A percentile compares a stretch with the other conserved stretches of the same genome.
Conservation (phyloP, 1,140 invertebrate species). For the Phymastichus coffea region DNA sequence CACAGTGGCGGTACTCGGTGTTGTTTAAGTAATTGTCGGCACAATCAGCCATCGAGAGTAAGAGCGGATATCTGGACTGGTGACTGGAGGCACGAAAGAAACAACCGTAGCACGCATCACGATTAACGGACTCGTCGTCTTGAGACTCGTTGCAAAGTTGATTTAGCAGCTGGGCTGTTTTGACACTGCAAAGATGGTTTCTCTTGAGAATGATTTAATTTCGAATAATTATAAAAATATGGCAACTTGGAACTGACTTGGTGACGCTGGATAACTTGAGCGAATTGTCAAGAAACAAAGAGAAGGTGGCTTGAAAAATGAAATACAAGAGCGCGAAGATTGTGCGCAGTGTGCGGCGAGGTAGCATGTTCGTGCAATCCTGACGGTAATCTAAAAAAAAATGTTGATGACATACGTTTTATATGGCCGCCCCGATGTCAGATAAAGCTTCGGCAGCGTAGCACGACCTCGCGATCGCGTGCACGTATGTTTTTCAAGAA, state of each 20-base stretch:
- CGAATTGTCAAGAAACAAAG: slow-evolving; percentile 18
- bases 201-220: background rate
- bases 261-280: slow-evolving; percentile 36
- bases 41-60: slow-evolving; percentile 40
- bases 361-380: too few relatives aligned
- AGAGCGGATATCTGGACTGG: slow-evolving; percentile 38
- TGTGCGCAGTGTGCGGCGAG: background rate
- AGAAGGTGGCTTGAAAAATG: background rate
- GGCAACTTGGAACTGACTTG: too few relatives aligned
- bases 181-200: slow-evolving; percentile 40
- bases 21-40: slow-evolving; percentile 41
- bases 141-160: slow-evolving; percentile 46
- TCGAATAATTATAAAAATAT: too few relatives aligned
- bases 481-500: too few relatives aligned
- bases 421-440: too few relatives aligned
- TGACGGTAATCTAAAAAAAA: too few relatives aligned
- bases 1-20: slow-evolving; percentile 42
- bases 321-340: slow-evolving; percentile 28
- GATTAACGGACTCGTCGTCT: slow-evolving; percentile 25
- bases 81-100: slow-evolving; percentile 41
- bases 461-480: too few relatives aligned
- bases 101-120: slow-evolving; percentile 48
- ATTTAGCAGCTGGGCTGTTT: slow-evolving; percentile 42
- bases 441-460: too few relatives aligned
- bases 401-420: too few relatives aligned